Conservation (phyloP, 2,797 vertebrate genomes). For the Cercopithecus mitis region DNA sequence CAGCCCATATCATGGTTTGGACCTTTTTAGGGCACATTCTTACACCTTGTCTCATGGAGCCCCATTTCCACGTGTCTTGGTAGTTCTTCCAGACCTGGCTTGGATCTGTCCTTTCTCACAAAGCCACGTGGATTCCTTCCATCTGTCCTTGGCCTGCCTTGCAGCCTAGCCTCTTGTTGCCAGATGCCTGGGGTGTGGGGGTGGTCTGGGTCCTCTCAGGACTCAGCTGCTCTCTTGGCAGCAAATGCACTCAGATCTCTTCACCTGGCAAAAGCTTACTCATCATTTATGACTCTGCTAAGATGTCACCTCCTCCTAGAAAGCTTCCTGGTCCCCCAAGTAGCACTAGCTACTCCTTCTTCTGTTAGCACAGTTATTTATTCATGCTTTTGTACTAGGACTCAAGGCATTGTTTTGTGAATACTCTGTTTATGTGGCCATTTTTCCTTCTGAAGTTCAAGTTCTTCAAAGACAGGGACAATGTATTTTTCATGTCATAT, state of each 20-base stretch:
- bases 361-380: not conserved
- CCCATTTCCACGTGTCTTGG: accelerated
- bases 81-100: not conserved
- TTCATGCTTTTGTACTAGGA: not conserved
- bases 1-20: not conserved
- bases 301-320: not conserved
- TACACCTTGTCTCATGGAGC: not conserved
- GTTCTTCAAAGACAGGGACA: slow-evolving; percentile 9
- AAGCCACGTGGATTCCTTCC: not conserved
- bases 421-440: not conserved
- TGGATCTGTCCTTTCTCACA: not conserved
- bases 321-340: not conserved
- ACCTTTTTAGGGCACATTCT: not conserved
- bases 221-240: not conserved
- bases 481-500: not conserved
- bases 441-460: slow-evolving; percentile 30
- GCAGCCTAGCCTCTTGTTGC: not conserved
- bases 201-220: not conserved
- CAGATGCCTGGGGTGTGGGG: accelerated
- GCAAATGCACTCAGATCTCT: not conserved
- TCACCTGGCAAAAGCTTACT: not conserved
- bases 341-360: not conserved
- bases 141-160: not conserved
- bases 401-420: not conserved
- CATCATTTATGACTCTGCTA: not conserved